These are phyloP conservation scores for Eupristina koningsbergeri DNA, from an alignment of 1,140 invertebrate species.

Conservation along the genomic window DNA sequence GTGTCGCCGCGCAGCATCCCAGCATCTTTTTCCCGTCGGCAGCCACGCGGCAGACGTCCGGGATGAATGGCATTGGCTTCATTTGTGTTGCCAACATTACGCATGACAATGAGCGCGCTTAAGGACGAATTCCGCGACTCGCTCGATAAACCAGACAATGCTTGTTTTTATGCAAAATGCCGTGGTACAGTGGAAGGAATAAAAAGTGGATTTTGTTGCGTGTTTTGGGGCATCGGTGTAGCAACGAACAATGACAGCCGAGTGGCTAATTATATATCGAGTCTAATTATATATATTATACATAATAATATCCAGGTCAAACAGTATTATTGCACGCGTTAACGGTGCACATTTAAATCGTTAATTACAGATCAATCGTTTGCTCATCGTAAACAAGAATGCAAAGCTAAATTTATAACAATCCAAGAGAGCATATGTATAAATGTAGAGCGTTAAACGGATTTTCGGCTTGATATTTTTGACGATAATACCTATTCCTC, in stretches of 20 bases:
- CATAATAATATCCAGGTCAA: too few relatives aligned
- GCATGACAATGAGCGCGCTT: too few relatives aligned
- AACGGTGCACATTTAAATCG: not conserved
- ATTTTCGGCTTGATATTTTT: not conserved
- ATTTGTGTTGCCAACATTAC: not conserved
- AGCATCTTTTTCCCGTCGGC: not conserved
- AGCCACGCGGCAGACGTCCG: not conserved
- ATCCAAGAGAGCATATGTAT: not conserved
- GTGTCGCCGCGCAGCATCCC: not conserved
- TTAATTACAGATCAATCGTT: not conserved
- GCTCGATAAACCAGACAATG: too few relatives aligned
- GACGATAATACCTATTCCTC: not conserved
- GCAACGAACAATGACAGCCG: too few relatives aligned
- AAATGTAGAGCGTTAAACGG: not conserved
- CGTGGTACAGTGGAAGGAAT: too few relatives aligned
- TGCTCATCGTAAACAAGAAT: not conserved
- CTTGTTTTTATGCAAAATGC: too few relatives aligned
- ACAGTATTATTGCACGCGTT: not conserved
- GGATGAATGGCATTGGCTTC: not conserved
- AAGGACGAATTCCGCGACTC: too few relatives aligned
- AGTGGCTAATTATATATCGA: not conserved
- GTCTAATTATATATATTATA: not conserved
- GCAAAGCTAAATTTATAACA: not conserved
- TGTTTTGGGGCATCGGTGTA: too few relatives aligned
- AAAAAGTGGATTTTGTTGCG: too few relatives aligned